Conservation (phyloP, 2,113 vertebrate species). For the Hylia prasina region DNA sequence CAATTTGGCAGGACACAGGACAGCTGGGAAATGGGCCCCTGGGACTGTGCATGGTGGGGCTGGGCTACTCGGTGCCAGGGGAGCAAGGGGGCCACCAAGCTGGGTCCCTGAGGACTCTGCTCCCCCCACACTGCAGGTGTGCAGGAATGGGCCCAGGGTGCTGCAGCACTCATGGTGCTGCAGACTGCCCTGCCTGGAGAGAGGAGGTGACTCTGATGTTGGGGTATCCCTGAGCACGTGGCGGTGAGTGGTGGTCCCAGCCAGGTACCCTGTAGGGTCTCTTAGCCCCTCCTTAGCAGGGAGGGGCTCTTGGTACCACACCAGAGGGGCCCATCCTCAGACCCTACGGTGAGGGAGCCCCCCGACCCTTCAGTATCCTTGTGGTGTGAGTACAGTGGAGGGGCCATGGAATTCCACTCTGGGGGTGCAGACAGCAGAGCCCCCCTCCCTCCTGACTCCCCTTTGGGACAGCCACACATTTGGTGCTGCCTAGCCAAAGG, state of each 20-base stretch:
- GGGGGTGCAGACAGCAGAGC: background rate
- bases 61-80: accelerated
- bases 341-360: accelerated
- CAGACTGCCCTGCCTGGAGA: background rate
- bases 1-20: accelerated
- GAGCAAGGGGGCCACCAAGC: accelerated
- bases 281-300: background rate
- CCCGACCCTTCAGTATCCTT: accelerated
- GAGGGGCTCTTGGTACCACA: background rate
- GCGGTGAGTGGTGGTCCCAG: background rate
- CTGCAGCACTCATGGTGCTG: background rate
- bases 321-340: background rate
- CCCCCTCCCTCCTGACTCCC: background rate
- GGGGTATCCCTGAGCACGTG: background rate
- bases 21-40: background rate
- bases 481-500: background rate
- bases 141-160: accelerated
- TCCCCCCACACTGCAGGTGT: accelerated
- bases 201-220: accelerated
- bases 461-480: background rate
- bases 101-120: background rate
- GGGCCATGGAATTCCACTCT: background rate
- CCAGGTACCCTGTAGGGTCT: background rate
- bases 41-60: accelerated
- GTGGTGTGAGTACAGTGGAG: background rate